Evolutionary conservation across 2,888 invertebrate species (phyloP).

Genomic region (Rotaria magnacalcarata): DNA sequence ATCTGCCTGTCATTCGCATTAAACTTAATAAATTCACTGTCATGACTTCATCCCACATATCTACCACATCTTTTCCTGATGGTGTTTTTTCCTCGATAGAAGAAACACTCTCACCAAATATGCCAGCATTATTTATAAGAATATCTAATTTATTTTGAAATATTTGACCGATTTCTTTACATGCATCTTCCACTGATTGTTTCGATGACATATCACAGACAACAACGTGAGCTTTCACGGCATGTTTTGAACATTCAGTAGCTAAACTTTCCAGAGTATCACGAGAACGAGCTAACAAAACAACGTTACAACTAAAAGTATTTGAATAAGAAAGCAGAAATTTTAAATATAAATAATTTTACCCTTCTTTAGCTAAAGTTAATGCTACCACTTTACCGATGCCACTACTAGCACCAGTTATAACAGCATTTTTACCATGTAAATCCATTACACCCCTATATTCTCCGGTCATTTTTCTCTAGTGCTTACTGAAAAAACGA

Average conservation of each 20-base stretch:
- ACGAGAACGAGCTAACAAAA: neutral
- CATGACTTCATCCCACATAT: slow-evolving; percentile 30
- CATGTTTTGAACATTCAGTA: neutral
- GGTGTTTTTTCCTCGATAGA: neutral
- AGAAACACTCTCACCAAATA: neutral
- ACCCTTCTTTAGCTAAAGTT: slow-evolving; percentile 23
- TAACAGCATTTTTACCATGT: neutral
- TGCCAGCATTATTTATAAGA: slow-evolving; percentile 11
- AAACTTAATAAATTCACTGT: slow-evolving; percentile 7
- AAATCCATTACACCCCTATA: neutral
- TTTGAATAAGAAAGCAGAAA: neutral
- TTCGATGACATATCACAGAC: neutral
- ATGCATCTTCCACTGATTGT: neutral
- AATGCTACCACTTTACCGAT: neutral
- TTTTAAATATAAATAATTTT: neutral
- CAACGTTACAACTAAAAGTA: neutral
- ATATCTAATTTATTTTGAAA: slow-evolving; percentile 11
- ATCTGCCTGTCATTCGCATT: neutral
- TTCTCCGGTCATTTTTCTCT: neutral
- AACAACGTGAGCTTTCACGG: neutral
- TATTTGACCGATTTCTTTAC: neutral
- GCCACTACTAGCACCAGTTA: slow-evolving; percentile 5
- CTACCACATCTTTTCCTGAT: neutral
- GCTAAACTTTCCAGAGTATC: neutral
- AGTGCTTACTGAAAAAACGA: too few relatives aligned